Evolutionary conservation across 2,888 invertebrate species (phyloP).

Genomic region (Coenonympha arcania): DNA sequence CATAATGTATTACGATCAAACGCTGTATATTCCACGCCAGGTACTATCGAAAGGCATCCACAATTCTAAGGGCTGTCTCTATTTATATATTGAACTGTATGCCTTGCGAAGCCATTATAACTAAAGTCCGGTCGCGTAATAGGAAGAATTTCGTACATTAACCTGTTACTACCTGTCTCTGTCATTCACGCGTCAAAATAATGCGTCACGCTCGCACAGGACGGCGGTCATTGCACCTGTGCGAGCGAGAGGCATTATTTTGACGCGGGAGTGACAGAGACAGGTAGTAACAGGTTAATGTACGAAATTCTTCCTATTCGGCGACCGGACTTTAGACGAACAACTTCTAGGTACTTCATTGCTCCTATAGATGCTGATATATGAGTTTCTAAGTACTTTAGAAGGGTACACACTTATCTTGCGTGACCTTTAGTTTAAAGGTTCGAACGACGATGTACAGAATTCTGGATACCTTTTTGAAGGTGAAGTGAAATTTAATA

Average conservation of each 20-base stretch:
- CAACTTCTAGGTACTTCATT: slow-evolving; percentile 39
- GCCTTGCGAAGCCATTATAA: slow-evolving; percentile 2
- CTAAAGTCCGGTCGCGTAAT: no score
- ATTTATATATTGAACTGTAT: slow-evolving; percentile 1
- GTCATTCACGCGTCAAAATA: no score
- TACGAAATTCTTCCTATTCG: no score
- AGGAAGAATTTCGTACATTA: no score
- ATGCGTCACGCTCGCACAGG: no score
- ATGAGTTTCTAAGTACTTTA: slow-evolving; percentile 33
- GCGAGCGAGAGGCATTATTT: no score
- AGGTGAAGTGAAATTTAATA: slow-evolving; percentile 33
- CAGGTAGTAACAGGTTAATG: no score
- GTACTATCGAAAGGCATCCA: slow-evolving; percentile 34
- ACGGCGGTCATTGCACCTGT: no score
- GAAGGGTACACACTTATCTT: slow-evolving; percentile 19
- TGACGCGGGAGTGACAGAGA: no score
- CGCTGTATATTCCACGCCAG: slow-evolving; percentile 9
- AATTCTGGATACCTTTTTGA: slow-evolving; percentile 50
- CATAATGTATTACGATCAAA: not conserved
- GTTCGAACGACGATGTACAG: slow-evolving; percentile 33
- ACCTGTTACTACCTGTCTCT: no score
- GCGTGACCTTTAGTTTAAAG: slow-evolving; percentile 32
- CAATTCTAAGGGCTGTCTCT: slow-evolving; percentile 24
- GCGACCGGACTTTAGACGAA: no score
- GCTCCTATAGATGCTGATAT: slow-evolving; percentile 24